Evolutionary conservation across 1,140 invertebrate genomes (phyloP).

Genomic region (Ceratosolen fusciceps): DNA sequence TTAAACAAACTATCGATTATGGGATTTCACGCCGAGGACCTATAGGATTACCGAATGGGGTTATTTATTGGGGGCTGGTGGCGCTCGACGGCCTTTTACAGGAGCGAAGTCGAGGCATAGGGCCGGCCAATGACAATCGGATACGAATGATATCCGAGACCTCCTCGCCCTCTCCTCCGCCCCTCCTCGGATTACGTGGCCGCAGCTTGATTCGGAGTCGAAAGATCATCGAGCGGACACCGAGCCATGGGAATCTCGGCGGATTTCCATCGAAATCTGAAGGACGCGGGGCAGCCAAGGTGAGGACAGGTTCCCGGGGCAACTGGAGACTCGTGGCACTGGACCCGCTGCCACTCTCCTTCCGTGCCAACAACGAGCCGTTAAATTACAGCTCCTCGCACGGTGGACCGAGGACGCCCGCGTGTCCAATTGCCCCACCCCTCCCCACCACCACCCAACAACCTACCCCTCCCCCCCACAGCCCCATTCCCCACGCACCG

Average conservation of each 20-base stretch:
- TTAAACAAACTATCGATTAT: constrained; percentile 70
- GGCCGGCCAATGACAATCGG: constrained; percentile 22
- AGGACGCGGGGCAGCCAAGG: no score
- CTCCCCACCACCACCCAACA: no score
- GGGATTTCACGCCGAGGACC: constrained; percentile 68
- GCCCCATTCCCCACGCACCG: no score
- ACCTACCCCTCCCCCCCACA: no score
- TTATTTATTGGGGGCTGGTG: constrained; percentile 37
- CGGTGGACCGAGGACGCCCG: not conserved
- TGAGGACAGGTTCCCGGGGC: no score
- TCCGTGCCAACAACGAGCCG: not conserved
- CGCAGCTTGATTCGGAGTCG: not conserved
- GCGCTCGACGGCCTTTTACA: constrained; percentile 65
- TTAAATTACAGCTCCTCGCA: not conserved
- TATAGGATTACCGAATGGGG: constrained; percentile 63
- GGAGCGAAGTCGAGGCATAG: constrained; percentile 11
- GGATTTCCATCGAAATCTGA: no score
- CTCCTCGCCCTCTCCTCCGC: not conserved
- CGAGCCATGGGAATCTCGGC: no score
- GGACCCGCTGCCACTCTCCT: not conserved
- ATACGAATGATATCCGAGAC: not conserved
- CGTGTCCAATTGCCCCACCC: constrained; percentile 61
- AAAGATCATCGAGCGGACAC: not conserved
- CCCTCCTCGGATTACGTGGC: not conserved
- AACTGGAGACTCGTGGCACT: no score